Percentiles rank a stretch among this genome's conserved stretches.
Evolutionary conservation across 2,113 vertebrate species (phyloP).

Genomic region (Marmota monax): DNA sequence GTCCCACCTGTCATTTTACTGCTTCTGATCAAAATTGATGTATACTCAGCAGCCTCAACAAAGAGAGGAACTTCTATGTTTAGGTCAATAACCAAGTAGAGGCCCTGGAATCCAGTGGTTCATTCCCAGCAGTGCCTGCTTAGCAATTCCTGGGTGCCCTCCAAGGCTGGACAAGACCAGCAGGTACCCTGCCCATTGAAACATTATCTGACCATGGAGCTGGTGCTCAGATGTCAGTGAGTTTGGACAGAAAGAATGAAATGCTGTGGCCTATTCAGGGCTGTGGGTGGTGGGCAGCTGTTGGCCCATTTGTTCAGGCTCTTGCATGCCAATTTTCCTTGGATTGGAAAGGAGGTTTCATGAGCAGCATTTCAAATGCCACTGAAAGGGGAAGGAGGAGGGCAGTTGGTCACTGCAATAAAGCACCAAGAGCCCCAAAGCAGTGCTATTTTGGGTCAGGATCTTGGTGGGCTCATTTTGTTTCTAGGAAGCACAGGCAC

Average conservation of each 20-base stretch:
- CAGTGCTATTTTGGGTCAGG: background rate
- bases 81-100: background rate
- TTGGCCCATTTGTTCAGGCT: background rate
- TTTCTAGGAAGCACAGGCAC: background rate
- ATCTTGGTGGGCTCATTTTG: background rate
- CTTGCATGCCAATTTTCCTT: background rate
- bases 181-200: background rate
- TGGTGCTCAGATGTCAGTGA: background rate
- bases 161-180: slow-evolving; percentile 30
- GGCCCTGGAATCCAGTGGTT: background rate
- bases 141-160: background rate
- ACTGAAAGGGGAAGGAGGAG: background rate
- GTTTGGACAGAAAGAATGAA: background rate
- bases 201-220: background rate
- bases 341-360: background rate
- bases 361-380: background rate
- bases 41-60: background rate
- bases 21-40: background rate
- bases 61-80: background rate
- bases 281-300: background rate
- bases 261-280: background rate
- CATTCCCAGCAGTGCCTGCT: slow-evolving; percentile 45
- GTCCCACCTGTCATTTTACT: background rate
- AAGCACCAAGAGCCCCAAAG: background rate
- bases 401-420: too few species aligned